A percentile compares a stretch with the other conserved stretches of the same genome.
These are phyloP conservation scores for Neoitamus cyanurus DNA, from an alignment of 2,888 invertebrate species.

Conservation along the genomic window DNA sequence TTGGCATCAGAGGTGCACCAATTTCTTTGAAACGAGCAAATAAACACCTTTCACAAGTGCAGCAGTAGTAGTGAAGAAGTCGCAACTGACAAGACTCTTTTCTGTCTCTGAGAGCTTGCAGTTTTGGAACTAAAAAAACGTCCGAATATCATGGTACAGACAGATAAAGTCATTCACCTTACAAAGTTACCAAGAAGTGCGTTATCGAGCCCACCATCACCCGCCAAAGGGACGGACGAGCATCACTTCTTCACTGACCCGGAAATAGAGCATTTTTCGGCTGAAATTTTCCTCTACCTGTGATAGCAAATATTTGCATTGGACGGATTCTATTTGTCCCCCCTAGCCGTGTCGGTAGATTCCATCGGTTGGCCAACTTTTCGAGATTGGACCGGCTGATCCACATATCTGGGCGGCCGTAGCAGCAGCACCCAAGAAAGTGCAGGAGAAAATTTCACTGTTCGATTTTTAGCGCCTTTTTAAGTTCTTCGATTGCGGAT, in stretches of 20 bases:
- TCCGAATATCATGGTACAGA: not conserved
- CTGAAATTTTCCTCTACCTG: not conserved
- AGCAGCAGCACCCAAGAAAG: conserved; percentile 14
- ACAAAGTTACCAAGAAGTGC: not conserved
- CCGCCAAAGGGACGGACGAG: not conserved
- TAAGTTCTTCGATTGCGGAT: not conserved
- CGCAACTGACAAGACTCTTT: not conserved
- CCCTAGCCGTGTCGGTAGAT: not conserved
- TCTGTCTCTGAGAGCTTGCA: not conserved
- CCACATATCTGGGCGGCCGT: conserved; percentile 16
- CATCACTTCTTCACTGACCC: not conserved
- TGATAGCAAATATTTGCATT: conserved; percentile 28
- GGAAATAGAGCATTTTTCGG: not conserved
- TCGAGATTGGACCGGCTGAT: not conserved
- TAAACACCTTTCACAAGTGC: conserved; percentile 23
- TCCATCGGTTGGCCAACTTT: not conserved
- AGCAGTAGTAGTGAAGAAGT: not conserved
- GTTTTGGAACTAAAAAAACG: not conserved
- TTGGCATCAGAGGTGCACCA: not conserved
- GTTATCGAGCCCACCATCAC: not conserved
- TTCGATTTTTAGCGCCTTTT: not conserved
- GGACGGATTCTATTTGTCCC: not conserved
- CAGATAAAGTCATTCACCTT: conserved; percentile 12
- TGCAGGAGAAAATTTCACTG: conserved; percentile 31
- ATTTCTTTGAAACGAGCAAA: conserved; percentile 2